A percentile compares a stretch with the other conserved stretches of the same genome.
phyloP scores from a whole-genome alignment of 2,888 invertebrate genomes.

The Oscheius myriophilus region DNA sequence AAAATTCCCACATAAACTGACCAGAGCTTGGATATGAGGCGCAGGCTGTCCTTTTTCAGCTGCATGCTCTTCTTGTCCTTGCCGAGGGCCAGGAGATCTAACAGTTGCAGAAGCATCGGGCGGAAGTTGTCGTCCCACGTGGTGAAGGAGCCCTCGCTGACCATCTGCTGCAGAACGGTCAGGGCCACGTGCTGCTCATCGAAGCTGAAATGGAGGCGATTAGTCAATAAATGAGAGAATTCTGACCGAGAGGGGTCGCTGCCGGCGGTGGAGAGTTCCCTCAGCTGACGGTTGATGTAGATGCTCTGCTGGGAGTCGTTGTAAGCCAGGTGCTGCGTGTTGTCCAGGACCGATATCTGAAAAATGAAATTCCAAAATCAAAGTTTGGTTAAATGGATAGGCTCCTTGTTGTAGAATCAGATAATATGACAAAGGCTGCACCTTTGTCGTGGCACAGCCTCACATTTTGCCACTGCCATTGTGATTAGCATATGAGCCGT shows the following conservation, averaged over 20 bases:
- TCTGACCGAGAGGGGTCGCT: conserved; percentile 9
- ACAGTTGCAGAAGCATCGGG: conserved; percentile 75
- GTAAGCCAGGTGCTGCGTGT: conserved; percentile 10
- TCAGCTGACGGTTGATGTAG: conserved; percentile 30
- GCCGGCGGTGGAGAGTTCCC: conserved; percentile 5
- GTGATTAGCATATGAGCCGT: too few species aligned
- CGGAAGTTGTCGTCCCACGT: conserved; percentile 76
- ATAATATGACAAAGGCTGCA: too few species aligned
- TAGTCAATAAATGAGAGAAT: not conserved
- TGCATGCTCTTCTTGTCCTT: not conserved
- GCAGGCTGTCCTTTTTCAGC: conserved; percentile 24
- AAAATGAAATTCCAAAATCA: too few species aligned
- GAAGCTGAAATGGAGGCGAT: too few species aligned
- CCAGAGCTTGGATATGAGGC: conserved; percentile 19
- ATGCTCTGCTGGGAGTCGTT: conserved; percentile 14
- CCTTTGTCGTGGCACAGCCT: too few species aligned
- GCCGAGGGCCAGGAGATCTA: conserved; percentile 14
- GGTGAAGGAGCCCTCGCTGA: conserved; percentile 73
- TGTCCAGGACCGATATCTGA: conserved; percentile 7
- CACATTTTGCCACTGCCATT: too few species aligned
- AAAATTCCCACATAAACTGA: not conserved
- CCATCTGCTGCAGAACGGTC: conserved; percentile 72
- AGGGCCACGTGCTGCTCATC: conserved; percentile 64
- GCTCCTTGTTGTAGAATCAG: too few species aligned
- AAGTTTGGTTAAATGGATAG: too few species aligned